Evolutionary conservation across 2,888 invertebrate genomes (phyloP).

Genomic region (Aphodius granarius): DNA sequence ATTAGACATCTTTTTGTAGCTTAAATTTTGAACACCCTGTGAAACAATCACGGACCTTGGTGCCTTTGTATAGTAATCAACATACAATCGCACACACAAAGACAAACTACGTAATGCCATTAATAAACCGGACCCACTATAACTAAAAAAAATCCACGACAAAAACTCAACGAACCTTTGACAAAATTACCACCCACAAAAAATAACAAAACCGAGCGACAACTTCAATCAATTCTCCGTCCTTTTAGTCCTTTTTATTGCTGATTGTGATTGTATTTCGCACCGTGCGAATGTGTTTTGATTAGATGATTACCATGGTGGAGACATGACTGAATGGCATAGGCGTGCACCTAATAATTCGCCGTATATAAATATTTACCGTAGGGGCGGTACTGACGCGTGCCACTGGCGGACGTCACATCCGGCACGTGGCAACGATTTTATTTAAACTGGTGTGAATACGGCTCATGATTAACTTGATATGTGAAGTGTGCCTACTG

Average conservation of each 20-base stretch:
- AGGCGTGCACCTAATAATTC: slow-evolving; percentile 2
- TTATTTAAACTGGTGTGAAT: neutral
- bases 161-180: neutral
- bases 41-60: too few relatives aligned
- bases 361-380: slow-evolving; percentile 4
- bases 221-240: neutral
- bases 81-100: neutral
- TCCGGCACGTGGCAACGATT: neutral
- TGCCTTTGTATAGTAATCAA: neutral
- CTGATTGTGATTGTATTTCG: neutral
- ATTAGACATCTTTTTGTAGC: too few relatives aligned
- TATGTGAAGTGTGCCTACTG: neutral
- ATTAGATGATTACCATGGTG: neutral
- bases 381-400: neutral
- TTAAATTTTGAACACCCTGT: too few relatives aligned
- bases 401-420: neutral
- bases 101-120: neutral
- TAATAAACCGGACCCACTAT: neutral
- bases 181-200: neutral
- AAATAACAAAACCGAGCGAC: neutral
- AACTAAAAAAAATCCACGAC: neutral
- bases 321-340: neutral
- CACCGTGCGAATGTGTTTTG: neutral
- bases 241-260: neutral
- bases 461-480: neutral